These are phyloP conservation scores for Rhopalosiphum maidis DNA, from an alignment of 1,140 invertebrate genomes.

Conservation along the genomic window DNA sequence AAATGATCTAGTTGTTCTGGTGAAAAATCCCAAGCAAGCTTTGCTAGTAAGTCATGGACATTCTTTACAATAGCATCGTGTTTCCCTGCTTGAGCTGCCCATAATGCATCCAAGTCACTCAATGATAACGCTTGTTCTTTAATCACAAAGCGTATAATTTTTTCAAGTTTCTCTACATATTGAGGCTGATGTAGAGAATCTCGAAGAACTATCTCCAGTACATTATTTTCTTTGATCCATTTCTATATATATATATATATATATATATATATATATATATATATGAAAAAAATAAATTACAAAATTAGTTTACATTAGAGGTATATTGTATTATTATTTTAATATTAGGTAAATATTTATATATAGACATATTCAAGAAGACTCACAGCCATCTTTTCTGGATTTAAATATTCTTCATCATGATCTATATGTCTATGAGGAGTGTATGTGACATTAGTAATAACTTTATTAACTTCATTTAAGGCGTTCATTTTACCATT, in stretches of 20 bases:
- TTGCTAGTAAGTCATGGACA: slow-evolving; percentile 94
- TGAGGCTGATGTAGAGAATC: slow-evolving; percentile 97
- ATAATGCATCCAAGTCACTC: slow-evolving; percentile 92
- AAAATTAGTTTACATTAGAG: neutral
- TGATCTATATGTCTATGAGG: slow-evolving; percentile 75
- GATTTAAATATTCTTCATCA: slow-evolving; percentile 93
- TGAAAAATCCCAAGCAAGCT: slow-evolving; percentile 97
- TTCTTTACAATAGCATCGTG: slow-evolving; percentile 97
- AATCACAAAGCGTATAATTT: slow-evolving; percentile 95
- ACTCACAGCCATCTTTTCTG: slow-evolving; percentile 90
- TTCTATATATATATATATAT: slow-evolving; percentile 71
- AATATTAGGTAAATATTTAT: neutral
- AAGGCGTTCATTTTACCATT: slow-evolving; percentile 99
- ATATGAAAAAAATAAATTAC: neutral
- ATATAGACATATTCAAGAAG: neutral
- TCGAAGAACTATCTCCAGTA: slow-evolving; percentile 92
- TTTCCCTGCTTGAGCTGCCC: slow-evolving; percentile 94
- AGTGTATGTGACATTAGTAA: slow-evolving; percentile 88
- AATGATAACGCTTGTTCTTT: slow-evolving; percentile 92
- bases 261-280: slow-evolving; percentile 69
- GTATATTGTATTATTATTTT: neutral
- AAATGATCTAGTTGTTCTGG: slow-evolving; percentile 96
- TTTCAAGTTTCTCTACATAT: slow-evolving; percentile 97
- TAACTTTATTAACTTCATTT: slow-evolving; percentile 98
- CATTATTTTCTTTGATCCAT: slow-evolving; percentile 97